Evolutionary conservation across 2,888 invertebrate genomes (phyloP), one percentile per base, ranked within the genome.

Genomic region (Pammene aurita): DNA sequence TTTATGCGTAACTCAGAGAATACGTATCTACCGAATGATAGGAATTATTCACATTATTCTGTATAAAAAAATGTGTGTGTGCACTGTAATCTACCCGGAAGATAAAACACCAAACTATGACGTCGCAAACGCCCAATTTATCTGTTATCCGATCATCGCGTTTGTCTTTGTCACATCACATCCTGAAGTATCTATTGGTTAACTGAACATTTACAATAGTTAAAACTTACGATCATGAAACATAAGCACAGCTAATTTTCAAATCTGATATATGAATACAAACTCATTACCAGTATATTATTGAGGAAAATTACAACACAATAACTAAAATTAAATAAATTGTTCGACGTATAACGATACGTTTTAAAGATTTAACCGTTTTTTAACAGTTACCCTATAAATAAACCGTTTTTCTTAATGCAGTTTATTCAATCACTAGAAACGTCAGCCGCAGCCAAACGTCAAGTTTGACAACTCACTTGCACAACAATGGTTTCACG

Each of bases 401-500:
- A 26, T 1, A 26, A 26, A 52, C 54, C n/a, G 26, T 34, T 35
- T 34, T 1, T n/a, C 6, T 54, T 42, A 13, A 55, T 18, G 54
- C 44, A n/a, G n/a, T n/a, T n/a, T n/a, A n/a, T n/a, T n/a, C n/a
- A 54, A 66, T 46, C 66, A 16, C 66, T 67, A 67, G 11, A 44
- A 61, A 60, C 46, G 58, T 67, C 60, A 50, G 16, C 5, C 46
- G 14, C 34, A 11, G 14, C 52, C 46, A 54, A 46, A 52, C 41
- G 50, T 62, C 62, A 62, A 58, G 38, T 60, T 60, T 58, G 64
- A 69, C 58, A 58, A 60, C 71, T 72, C 56, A 66, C 50, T 57
- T 66, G 16, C 50, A 67, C 72, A 80, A 86, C 82, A 84, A 92
- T 85, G 78, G 71, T 87, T 74, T 77, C 81, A 13, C 74, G 79